Evolutionary conservation across 1,140 invertebrate genomes (phyloP).

Genomic region (Bombus fervidus): DNA sequence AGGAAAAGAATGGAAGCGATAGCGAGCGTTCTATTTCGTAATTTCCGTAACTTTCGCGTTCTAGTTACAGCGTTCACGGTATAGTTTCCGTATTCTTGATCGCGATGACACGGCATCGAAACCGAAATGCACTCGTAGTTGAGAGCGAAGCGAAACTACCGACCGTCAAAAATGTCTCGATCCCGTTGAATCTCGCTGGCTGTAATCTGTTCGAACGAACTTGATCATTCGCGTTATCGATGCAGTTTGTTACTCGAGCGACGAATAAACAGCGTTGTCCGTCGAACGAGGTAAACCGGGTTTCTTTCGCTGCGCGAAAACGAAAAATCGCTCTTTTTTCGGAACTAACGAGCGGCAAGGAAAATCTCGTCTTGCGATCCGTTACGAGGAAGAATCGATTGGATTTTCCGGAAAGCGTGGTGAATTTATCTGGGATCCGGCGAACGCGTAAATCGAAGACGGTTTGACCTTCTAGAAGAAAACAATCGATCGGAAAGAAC

Average conservation of each 20-base stretch:
- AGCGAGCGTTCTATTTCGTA: conserved; percentile 4
- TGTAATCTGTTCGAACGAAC: not conserved
- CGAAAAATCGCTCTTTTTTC: not conserved
- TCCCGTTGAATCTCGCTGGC: no score
- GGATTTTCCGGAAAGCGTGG: not conserved
- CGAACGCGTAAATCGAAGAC: not conserved
- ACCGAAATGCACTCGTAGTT: not conserved
- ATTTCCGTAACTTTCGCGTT: not conserved
- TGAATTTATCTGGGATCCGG: not conserved
- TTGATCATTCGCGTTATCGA: not conserved
- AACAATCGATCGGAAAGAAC: not conserved
- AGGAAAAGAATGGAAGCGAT: not conserved
- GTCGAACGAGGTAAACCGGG: not conserved
- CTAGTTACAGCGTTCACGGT: no score
- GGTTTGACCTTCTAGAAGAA: not conserved
- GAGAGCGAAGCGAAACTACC: not conserved
- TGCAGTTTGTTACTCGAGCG: not conserved
- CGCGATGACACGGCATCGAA: not conserved
- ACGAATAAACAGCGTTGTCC: not conserved
- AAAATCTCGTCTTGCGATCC: not conserved
- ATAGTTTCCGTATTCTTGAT: not conserved
- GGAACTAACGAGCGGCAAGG: not conserved
- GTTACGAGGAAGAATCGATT: not conserved
- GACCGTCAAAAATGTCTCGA: not conserved
- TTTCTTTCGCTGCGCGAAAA: not conserved